phyloP scores from a whole-genome alignment of 2,888 invertebrate species.

The Chaitophorus viminalis region DNA sequence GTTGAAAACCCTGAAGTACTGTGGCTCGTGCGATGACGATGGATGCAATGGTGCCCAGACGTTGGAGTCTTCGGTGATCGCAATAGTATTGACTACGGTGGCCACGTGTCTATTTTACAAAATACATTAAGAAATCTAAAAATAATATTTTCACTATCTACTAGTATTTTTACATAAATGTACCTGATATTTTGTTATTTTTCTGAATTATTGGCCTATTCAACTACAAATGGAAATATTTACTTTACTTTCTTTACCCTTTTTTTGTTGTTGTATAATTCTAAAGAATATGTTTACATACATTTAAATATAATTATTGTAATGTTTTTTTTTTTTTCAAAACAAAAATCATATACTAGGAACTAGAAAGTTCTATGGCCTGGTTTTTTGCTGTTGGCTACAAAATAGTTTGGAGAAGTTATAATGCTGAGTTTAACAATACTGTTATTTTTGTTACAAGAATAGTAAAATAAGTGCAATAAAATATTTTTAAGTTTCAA shows the following conservation, averaged over 20 bases:
- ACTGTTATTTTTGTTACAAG: too few species aligned
- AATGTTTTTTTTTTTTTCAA: slow-evolving; percentile 1
- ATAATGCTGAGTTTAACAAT: not conserved
- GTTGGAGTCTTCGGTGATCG: slow-evolving; percentile 64
- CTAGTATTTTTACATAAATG: not conserved
- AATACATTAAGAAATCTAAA: slow-evolving; percentile 9
- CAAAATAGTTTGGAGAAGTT: not conserved
- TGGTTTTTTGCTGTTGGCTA: not conserved
- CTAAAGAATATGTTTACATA: slow-evolving; percentile 31
- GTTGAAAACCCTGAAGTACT: slow-evolving; percentile 71
- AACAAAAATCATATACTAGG: not conserved
- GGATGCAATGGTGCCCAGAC: slow-evolving; percentile 74
- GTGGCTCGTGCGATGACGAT: slow-evolving; percentile 76
- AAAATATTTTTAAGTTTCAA: not conserved
- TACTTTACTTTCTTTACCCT: not conserved
- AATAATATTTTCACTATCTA: not conserved
- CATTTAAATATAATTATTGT: not conserved
- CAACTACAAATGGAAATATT: not conserved
- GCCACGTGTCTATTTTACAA: slow-evolving; percentile 24
- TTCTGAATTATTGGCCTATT: slow-evolving; percentile 26
- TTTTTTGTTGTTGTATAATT: not conserved
- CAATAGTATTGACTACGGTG: not conserved
- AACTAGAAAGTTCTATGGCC: not conserved
- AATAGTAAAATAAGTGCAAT: not conserved
- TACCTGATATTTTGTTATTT: slow-evolving; percentile 40